Base-by-base conservation (phyloP, 2,113 vertebrate genomes). In the Marmota monax region DNA sequence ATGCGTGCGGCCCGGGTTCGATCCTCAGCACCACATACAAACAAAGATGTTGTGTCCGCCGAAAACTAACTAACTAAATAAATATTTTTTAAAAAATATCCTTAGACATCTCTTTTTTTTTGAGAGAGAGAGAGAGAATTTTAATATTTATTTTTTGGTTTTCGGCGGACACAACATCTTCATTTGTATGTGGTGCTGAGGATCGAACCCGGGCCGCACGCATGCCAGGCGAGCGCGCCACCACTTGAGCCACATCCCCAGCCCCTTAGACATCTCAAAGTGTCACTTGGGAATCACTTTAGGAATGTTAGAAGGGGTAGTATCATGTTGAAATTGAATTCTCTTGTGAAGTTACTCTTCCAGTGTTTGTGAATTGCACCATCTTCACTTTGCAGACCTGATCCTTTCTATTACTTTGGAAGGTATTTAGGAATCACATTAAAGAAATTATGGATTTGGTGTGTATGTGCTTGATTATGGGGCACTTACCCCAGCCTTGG, bases 331-430 rank as follows among this genome's bases (percentile, higher is more conserved):
- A 96, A 98, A 92, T 97, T 98, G 0, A 56, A 93, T 94, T 89
- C 17, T 88, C 3, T 58, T 18, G 42, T 83, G 58, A 88, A 63
- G 72, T 97, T 90, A 95, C 0, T 45, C 89, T 98, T 98, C 92
- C 94, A 97, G 95, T 95, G 87, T 97, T 98, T 97, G 93, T 56
- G 6, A 96, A 96, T 61, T 96, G 83, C 97, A 97, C 96, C 17
- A 56, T 97, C 94, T 98, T 97, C 97, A 95, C 88, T 97, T 97
- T 96, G 79, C 92, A 91, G 84, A 77, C 88, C 80, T 96, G 83
- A 91, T 97, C 96, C 48, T 12, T 97, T 96, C 96, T 97, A 37
- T 18, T 77, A 91, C 1, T 0, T 48, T 96, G 86, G 93, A 92
- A 98, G 63, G 63, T 85, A 95, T 95, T 97, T 97, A 86, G 45